Evolutionary conservation across 2,797 vertebrate genomes (phyloP), one percentile per base, ranked within the genome.

Genomic region (Neostethus bicornis): DNA sequence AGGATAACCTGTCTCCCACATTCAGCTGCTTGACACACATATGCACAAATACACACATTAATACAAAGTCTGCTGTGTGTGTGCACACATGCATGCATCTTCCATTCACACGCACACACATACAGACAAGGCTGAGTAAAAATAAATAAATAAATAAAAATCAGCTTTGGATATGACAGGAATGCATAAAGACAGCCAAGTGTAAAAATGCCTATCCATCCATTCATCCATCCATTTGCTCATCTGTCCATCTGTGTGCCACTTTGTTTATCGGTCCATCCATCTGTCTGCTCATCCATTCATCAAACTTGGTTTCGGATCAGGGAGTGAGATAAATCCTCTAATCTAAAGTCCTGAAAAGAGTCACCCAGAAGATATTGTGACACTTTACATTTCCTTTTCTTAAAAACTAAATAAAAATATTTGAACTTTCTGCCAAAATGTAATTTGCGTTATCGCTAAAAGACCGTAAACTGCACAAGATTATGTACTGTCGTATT

Each of bases 141-240:
- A n/a, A n/a, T n/a, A n/a, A n/a, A n/a, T n/a, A n/a, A n/a, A n/a
- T n/a, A n/a, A n/a, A n/a, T n/a, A n/a, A n/a, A 71, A 71, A 66
- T 66, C 58, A 17, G 48, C 64, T 55, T 70, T 71, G 57, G 70
- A 87, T 75, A 75, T 80, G 79, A 84, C 67, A 67, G 62, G 73
- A 87, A 81, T 77, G 76, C 71, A 83, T 81, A 81, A 60, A 69
- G 80, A 88, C 75, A 87, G 53, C 68, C 79, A 80, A 80, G 83
- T 86, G 82, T 83, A 83, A 88, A 85, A 87, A 86, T 75, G 78
- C 75, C 67, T 57, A 75, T 68, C 80, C 74, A 86, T 75, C 77
- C 80, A 86, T 83, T 69, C 83, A 80, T 61, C 70, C 80, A 83
- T 82, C 77, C 81, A 87, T 87, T 85, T 85, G 79, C 81, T 86